These are phyloP conservation scores for Aurelia sp. DNA, from an alignment of 30 jellyfish, hydroid and myxozoan genomes.

Conservation along the genomic window DNA sequence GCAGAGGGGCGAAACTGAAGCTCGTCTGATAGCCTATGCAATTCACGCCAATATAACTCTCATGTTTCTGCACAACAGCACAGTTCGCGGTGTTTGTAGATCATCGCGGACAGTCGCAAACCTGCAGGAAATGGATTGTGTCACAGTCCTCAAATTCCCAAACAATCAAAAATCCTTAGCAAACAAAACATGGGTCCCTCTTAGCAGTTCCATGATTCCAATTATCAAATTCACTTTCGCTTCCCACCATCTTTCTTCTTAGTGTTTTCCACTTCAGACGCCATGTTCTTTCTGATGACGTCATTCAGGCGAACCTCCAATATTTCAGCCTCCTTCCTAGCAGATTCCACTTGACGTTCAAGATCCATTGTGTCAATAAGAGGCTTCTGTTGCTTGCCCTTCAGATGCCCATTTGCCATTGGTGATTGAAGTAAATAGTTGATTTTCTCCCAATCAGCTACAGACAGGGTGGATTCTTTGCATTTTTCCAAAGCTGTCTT, in stretches of 20 bases:
- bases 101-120: no score
- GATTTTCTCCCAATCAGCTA: conserved; percentile 92
- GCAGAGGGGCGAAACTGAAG: no score
- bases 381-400: conserved; percentile 78
- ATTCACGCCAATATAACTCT: neutral
- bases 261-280: conserved; percentile 83
- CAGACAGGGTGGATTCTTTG: conserved; percentile 87
- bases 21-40: neutral
- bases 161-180: conserved; percentile 43
- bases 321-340: conserved; percentile 95
- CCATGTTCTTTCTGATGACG: conserved; percentile 97
- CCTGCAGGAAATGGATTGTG: no score
- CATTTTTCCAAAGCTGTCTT: conserved; percentile 89
- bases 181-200: conserved; percentile 26
- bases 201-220: neutral
- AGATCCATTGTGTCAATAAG: conserved; percentile 86
- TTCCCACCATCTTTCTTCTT: conserved; percentile 55
- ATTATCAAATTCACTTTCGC: neutral
- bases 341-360: conserved; percentile 95
- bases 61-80: neutral
- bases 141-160: neutral
- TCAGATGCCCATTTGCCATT: conserved; percentile 65
- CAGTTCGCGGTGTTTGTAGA: no score
- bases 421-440: conserved; percentile 80
- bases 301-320: conserved; percentile 94